Percentiles rank a stretch among this genome's conserved stretches.
Conservation (phyloP, 2,113 vertebrate genomes). For the Xenus cinereus region DNA sequence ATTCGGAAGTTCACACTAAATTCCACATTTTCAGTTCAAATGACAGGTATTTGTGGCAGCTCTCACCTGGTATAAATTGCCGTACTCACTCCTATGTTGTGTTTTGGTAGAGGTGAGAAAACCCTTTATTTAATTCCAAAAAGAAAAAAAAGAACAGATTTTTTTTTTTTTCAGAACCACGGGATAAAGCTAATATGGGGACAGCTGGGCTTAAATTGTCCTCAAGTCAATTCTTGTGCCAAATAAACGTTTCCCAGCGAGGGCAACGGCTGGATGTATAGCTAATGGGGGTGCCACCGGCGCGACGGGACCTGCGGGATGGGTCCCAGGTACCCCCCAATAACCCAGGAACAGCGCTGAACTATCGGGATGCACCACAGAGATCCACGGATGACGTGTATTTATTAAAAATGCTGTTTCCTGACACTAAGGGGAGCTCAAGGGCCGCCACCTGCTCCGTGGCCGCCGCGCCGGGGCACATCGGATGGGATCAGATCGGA, state of each 20-base stretch:
- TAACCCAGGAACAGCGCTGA: accelerated
- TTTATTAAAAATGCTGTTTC: neutral
- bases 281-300: neutral
- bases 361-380: neutral
- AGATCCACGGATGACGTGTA: accelerated
- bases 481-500: neutral
- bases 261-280: accelerated
- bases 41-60: neutral
- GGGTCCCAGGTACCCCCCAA: neutral
- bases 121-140: neutral
- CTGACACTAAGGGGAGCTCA: conserved; percentile 60
- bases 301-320: accelerated
- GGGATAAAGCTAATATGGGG: neutral
- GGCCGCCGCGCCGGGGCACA: neutral
- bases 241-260: neutral
- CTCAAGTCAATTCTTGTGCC: neutral
- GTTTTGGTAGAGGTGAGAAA: neutral
- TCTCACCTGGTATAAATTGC: neutral
- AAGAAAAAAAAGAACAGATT: no score
- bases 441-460: conserved; percentile 1
- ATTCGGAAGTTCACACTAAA: neutral
- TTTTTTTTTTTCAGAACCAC: neutral
- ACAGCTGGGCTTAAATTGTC: no score
- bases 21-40: neutral
- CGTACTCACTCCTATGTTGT: neutral